A percentile compares a stretch with the other conserved stretches of the same genome.
These are phyloP conservation scores for Cryptus viduatorius DNA, from an alignment of 2,888 invertebrate genomes.

Conservation along the genomic window DNA sequence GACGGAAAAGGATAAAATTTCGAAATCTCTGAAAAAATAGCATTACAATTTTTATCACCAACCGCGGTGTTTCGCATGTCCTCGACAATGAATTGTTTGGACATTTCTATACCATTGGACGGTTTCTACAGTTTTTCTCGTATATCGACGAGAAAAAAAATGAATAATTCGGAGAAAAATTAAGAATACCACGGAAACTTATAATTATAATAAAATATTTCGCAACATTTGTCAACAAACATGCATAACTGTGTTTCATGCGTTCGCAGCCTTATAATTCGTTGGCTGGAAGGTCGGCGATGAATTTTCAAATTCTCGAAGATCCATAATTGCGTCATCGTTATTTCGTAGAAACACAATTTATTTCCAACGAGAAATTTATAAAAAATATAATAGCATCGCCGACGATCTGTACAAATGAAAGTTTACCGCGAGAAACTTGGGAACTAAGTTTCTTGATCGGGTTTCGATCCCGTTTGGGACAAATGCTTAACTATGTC, in stretches of 20 bases:
- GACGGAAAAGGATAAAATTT: too few species aligned
- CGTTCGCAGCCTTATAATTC: not conserved
- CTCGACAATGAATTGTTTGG: too few species aligned
- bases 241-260: not conserved
- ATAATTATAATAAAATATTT: not conserved
- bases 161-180: too few species aligned
- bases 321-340: not conserved
- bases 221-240: not conserved
- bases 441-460: conserved; percentile 79
- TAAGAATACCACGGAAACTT: not conserved
- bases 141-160: too few species aligned
- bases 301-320: not conserved
- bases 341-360: conserved; percentile 69
- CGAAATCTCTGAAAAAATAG: too few species aligned
- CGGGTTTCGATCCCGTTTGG: conserved; percentile 89
- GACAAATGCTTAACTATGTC: conserved; percentile 98
- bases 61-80: too few species aligned
- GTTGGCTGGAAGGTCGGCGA: conserved; percentile 23
- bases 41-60: too few species aligned
- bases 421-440: conserved; percentile 54
- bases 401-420: conserved; percentile 75
- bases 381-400: conserved; percentile 78
- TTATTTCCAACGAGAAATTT: conserved; percentile 76
- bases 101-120: too few species aligned
- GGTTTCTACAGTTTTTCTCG: too few species aligned